Evolutionary conservation across 2,888 invertebrate genomes (phyloP).

Genomic region (Theristus sp.): DNA sequence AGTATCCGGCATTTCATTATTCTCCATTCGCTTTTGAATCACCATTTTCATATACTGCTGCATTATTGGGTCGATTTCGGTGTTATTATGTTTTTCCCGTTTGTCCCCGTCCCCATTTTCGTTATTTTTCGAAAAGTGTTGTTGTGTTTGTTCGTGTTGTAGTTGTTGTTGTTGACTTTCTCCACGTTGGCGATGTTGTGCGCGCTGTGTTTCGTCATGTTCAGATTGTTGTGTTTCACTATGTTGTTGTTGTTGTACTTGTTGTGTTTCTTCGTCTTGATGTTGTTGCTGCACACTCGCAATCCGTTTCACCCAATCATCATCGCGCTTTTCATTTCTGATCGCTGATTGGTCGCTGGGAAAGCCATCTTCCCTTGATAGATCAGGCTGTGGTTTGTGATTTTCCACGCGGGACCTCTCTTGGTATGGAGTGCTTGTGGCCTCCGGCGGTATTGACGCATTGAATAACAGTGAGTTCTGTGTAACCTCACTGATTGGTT

Average conservation of each 20-base stretch:
- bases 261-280: not conserved
- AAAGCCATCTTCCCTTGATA: too few relatives aligned
- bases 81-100: not conserved
- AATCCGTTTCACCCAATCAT: too few relatives aligned
- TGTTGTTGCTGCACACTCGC: not conserved
- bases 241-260: not conserved
- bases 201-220: not conserved
- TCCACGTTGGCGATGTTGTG: not conserved
- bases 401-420: too few relatives aligned
- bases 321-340: too few relatives aligned
- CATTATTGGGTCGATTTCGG: not conserved
- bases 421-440: too few relatives aligned
- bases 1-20: too few relatives aligned
- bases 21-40: not conserved
- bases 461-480: too few relatives aligned
- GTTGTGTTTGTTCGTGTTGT: not conserved
- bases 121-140: not conserved
- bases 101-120: not conserved
- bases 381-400: too few relatives aligned
- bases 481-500: too few relatives aligned
- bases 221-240: not conserved
- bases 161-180: not conserved
- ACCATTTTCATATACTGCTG: not conserved
- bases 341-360: too few relatives aligned
- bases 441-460: too few relatives aligned